Base-by-base conservation (phyloP, 2,797 vertebrate species). In the Ispidina lecontei region DNA sequence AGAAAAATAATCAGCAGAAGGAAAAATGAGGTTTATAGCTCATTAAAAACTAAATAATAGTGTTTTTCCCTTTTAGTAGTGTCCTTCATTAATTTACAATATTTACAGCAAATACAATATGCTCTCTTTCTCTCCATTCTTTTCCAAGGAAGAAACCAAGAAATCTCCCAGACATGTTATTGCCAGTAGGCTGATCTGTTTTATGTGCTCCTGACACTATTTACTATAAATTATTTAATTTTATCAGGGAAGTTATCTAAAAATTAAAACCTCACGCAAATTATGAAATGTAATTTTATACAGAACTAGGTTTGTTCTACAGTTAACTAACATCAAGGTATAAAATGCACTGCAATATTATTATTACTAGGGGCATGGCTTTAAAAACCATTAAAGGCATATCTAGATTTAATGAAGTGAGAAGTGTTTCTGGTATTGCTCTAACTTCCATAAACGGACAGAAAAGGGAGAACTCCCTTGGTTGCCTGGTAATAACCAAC, bases 341-440 rank as follows among this genome's bases (percentile, higher is more conserved):
- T 68, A 86, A 95, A 83, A 76, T 43, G 6, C 31, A 64, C 23
- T 46, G 22, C 16, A 49, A 46, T 82, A 88, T 76, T 91, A 73
- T 84, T 79, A 35, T 65, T 77, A 71, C 56, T 49, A 60, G 29
- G 9, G 18, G 9, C n/a, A 77, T 55, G 49, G 43, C 4, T 89
- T 89, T 90, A 87, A 90, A 95, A 93, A 54, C 9, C 41, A 64
- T 84, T 82, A 76, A 76, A 72, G 37, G 12, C 5, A 1, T 67
- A 82, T 67, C 44, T 79, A 86, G 41, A 72, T 72, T 82, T 87
- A 90, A 89, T 84, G 56, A 90, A 88, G 35, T 90, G 68, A 87
- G 55, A 87, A 86, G 12, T 55, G 43, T 55, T 91, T 84, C 60
- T 79, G n/a, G 39, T 90, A 44, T 75, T 84, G 47, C 31, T 82